Evolutionary conservation across 2,797 vertebrate species (phyloP), one percentile per base, ranked within the genome.

Genomic region (Mormyrus proboscirostris): DNA sequence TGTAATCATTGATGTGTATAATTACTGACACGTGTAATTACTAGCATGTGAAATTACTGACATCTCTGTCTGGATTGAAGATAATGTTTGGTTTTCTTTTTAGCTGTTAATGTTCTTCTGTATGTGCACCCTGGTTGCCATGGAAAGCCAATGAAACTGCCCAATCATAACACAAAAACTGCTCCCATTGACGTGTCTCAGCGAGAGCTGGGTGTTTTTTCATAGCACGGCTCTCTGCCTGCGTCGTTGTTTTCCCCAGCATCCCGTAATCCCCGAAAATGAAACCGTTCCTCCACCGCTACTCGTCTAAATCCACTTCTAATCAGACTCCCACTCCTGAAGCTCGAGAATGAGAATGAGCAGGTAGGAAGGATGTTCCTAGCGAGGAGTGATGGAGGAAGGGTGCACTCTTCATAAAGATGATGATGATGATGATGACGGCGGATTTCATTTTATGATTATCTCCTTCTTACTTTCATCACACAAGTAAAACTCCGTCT

Each of bases 61-160:
- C 41, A 41, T 79, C 73, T 79, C 38, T 47, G 19, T 79, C 73
- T 79, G 16, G 73, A n/a, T 79, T 79, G 33, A 41, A 79, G 73
- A 79, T 84, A 50, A 50, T 50, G 44, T 84, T 49, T 50, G 49
- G 44, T 49, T 84, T 84, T 84, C 49, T 84, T 84, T 25, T 25
- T 19, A 49, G 82, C 49, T 50, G 82, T 51, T 84, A 51, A 49
- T 49, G 47, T 84, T 84, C 49, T 25, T 49, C 47, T 84, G 22
- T 51, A 44, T 84, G 19, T 51, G 82, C 49, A 22, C 44, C n/a
- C 82, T 50, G 41, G 82, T 84, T 84, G 44, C 82, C n/a, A 49
- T 84, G n/a, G 82, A 29, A 84, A 84, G 44, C 44, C 82, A 84
- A 84, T 84, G 49, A 84, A 84, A 51, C 44, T 84, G 82, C 14